Evolutionary conservation across 1,140 invertebrate species (phyloP), one percentile per base, ranked within the genome.

Genomic region (Lysiphlebus fabarum): DNA sequence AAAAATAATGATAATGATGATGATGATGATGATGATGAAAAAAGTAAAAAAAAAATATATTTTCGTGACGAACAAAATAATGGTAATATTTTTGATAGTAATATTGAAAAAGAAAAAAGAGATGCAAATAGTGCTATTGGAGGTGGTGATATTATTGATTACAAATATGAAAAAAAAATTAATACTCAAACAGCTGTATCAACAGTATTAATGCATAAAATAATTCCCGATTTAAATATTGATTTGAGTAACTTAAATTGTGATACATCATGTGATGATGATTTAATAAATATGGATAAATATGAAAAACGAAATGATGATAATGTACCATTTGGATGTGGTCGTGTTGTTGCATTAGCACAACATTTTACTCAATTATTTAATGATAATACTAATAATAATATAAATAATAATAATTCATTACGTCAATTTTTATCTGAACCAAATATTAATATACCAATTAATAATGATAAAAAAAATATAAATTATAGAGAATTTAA

Each of bases 241-340:
- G 76, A 79, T 59, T 56, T 80, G 1, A 77, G 70, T 50, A 69
- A 72, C 5, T 47, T 77, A 33, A 75, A 73, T 44, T 75, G 71
- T 37, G 73, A 78, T n/a, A 43, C 62, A 0, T 77, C 74, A 1
- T 76, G 72, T 47, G 77, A 81, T 7, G 77, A 81, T 7, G 78
- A 82, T 40, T 78, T 76, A 11, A 70, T 63, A 42, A 56, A 61
- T 1, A 61, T 60, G 1, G 70, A 73, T 6, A 85, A 85, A 60
- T 84, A 80, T n/a, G 85, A 83, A 84, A 83, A 83, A 58, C 85
- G 84, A 0, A 83, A 84, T 2, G 83, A 85, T 56, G 83, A 85
- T n/a, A n/a, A n/a, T 51, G 83, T 82, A 17, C 72, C 83, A 38
- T 77, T 85, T 2, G 82, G 83, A 1, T 82, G 82, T 72, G 69